These are phyloP conservation scores for Agapornis roseicollis DNA, from an alignment of 2,113 vertebrate genomes.

Conservation along the genomic window DNA sequence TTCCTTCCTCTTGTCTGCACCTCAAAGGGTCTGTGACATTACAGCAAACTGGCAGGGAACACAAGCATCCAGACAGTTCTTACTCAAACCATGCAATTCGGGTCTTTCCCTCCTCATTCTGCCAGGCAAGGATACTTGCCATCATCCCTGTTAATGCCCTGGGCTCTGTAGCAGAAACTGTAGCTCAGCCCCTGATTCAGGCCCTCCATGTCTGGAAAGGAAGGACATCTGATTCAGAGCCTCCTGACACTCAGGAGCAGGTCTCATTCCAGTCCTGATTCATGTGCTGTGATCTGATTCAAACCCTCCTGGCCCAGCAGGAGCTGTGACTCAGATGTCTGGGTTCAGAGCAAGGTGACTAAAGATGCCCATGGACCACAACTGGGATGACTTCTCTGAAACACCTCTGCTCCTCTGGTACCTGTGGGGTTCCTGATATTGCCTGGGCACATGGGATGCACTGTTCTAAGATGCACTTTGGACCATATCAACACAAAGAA, in stretches of 20 bases:
- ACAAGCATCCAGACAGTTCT: neutral
- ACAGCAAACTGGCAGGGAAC: neutral
- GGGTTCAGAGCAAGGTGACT: neutral
- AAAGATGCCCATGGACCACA: neutral
- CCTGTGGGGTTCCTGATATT: neutral
- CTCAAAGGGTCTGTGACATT: neutral
- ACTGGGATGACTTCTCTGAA: neutral
- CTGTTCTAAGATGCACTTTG: neutral
- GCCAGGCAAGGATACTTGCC: neutral
- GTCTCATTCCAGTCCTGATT: neutral
- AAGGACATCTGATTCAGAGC: slow-evolving; percentile 38
- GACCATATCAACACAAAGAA: neutral
- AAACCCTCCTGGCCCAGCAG: neutral
- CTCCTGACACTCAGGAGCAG: slow-evolving; percentile 39
- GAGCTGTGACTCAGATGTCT: neutral
- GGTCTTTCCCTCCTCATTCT: neutral
- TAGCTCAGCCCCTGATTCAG: slow-evolving; percentile 25
- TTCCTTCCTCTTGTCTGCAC: neutral
- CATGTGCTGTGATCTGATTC: neutral
- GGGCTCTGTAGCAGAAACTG: neutral
- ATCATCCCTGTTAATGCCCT: neutral
- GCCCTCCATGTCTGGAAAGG: neutral
- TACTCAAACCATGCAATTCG: neutral
- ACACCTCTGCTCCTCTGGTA: neutral
- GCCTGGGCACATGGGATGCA: neutral